A percentile compares a stretch with the other conserved stretches of the same genome.
Evolutionary conservation across 1,140 invertebrate species (phyloP).

Genomic region (Drosophila ercepeae): DNA sequence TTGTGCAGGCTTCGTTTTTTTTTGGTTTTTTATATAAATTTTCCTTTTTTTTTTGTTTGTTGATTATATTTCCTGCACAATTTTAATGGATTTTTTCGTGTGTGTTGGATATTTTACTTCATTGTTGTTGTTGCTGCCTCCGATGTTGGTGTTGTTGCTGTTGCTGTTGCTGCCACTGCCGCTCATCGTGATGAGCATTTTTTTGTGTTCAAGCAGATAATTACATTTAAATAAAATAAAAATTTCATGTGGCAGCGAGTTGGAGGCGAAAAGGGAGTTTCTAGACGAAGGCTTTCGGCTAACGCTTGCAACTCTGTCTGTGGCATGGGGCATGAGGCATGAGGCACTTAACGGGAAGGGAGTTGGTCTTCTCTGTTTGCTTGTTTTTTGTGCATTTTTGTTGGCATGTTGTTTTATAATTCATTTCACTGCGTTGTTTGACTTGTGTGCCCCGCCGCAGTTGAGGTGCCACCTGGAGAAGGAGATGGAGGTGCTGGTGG

Average conservation of each 20-base stretch:
- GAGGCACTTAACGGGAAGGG: not conserved
- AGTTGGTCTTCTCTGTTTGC: not conserved
- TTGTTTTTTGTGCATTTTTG: slow-evolving; percentile 43
- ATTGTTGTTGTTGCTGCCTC: slow-evolving; percentile 36
- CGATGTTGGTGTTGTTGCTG: slow-evolving; percentile 14
- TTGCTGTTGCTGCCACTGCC: slow-evolving; percentile 16
- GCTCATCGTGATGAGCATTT: slow-evolving; percentile 81
- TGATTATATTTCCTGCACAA: slow-evolving; percentile 75
- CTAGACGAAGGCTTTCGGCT: slow-evolving; percentile 23
- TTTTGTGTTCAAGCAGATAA: slow-evolving; percentile 81
- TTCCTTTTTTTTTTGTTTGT: slow-evolving; percentile 38
- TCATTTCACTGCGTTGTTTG: slow-evolving; percentile 81
- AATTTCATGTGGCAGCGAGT: slow-evolving; percentile 66
- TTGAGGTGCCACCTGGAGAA: slow-evolving; percentile 20
- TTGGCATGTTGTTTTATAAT: slow-evolving; percentile 82
- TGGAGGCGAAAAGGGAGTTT: not conserved
- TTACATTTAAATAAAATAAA: slow-evolving; percentile 83
- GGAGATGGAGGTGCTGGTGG: too few relatives aligned
- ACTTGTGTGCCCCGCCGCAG: slow-evolving; percentile 46
- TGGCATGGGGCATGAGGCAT: not conserved
- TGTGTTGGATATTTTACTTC: slow-evolving; percentile 56
- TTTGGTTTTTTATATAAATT: slow-evolving; percentile 15
- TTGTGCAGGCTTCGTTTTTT: slow-evolving; percentile 25
- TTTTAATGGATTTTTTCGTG: slow-evolving; percentile 77
- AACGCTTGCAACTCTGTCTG: slow-evolving; percentile 4